Conservation (phyloP, 2,113 vertebrate genomes). For the Equus przewalskii region DNA sequence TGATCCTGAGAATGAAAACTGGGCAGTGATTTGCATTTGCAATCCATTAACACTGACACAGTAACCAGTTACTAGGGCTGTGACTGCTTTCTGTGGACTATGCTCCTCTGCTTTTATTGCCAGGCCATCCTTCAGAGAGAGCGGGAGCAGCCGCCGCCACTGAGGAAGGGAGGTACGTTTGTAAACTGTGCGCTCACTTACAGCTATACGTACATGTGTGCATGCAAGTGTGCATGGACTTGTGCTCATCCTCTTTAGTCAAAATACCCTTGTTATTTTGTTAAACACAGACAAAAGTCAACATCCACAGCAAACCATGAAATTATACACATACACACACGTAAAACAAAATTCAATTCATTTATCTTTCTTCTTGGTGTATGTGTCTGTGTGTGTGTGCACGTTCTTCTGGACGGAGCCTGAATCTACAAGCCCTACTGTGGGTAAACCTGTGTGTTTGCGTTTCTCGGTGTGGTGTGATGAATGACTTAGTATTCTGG, state of each 20-base stretch:
- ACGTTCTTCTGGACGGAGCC: neutral
- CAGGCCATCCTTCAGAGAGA: neutral
- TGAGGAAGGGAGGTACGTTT: constrained; percentile 66
- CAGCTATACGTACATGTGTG: neutral
- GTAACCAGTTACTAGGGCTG: neutral
- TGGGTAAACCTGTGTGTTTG: neutral
- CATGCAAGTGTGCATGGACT: neutral
- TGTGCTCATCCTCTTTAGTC: neutral
- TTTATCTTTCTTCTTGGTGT: neutral
- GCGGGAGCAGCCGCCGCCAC: no score
- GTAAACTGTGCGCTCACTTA: neutral
- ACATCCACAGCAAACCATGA: neutral
- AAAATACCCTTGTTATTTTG: neutral
- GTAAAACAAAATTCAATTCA: neutral
- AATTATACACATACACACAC: neutral
- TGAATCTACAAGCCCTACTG: neutral
- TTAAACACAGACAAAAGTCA: neutral
- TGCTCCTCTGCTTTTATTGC: neutral
- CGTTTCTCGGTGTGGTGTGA: neutral
- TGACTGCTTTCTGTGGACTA: neutral
- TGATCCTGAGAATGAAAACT: neutral
- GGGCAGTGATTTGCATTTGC: constrained; percentile 10
- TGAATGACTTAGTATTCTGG: neutral
- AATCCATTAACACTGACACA: neutral
- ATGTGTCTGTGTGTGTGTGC: no score